Evolutionary conservation across 1,140 invertebrate genomes (phyloP).

Genomic region (Bactericera cockerelli): DNA sequence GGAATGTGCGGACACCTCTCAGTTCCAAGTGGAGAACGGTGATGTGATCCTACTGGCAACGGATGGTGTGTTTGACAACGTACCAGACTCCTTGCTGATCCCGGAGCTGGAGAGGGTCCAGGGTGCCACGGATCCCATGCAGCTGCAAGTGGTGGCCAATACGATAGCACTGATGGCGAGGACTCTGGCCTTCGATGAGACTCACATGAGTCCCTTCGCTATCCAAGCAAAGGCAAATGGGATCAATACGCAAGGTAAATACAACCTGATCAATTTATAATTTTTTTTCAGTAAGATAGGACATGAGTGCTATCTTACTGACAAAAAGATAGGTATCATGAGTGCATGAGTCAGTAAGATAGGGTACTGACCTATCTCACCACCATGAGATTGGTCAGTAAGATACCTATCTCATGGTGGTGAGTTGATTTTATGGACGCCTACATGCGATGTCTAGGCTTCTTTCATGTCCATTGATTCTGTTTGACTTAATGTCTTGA

Average conservation of each 20-base stretch:
- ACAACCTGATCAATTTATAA: too few relatives aligned
- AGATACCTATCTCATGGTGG: too few relatives aligned
- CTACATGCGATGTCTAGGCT: too few relatives aligned
- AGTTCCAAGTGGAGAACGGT: constrained; percentile 82
- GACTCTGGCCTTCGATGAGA: constrained; percentile 79
- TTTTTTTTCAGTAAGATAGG: too few relatives aligned
- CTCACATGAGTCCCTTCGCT: constrained; percentile 91
- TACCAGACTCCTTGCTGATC: constrained; percentile 75
- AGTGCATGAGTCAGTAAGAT: too few relatives aligned
- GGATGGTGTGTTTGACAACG: constrained; percentile 96
- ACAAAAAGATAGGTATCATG: too few relatives aligned
- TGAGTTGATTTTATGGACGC: too few relatives aligned
- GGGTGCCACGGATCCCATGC: constrained; percentile 49
- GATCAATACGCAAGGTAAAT: constrained; percentile 74
- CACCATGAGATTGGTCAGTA: too few relatives aligned
- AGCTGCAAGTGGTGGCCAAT: constrained; percentile 80
- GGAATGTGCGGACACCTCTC: constrained; percentile 75
- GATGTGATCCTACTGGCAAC: constrained; percentile 92
- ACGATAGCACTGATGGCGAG: constrained; percentile 87
- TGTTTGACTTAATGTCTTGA: too few relatives aligned
- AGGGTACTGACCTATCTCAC: too few relatives aligned
- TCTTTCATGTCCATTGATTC: too few relatives aligned
- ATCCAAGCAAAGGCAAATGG: constrained; percentile 81
- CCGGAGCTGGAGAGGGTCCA: constrained; percentile 44
- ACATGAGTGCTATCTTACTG: too few relatives aligned